A percentile compares a stretch with the other conserved stretches of the same genome.
Evolutionary conservation across 2,113 vertebrate species (phyloP).

Genomic region (Eulacestoma nigropectus): DNA sequence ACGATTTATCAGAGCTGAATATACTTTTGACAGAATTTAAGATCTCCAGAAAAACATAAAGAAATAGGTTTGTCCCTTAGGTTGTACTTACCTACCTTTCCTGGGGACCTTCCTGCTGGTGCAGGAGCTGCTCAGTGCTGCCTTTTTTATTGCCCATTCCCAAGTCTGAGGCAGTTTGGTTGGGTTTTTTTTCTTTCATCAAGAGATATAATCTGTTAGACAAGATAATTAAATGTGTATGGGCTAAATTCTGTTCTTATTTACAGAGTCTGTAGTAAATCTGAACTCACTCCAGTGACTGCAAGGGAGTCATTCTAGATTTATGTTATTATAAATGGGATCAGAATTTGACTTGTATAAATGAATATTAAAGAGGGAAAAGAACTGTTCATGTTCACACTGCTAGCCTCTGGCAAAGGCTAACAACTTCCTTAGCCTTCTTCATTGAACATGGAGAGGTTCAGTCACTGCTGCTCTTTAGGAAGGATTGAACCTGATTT

Average conservation of each 20-base stretch:
- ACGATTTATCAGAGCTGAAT: conserved; percentile 61
- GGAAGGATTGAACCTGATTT: not conserved
- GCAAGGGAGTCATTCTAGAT: not conserved
- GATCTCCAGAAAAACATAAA: conserved; percentile 60
- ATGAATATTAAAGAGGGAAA: conserved; percentile 38
- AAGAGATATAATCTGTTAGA: not conserved
- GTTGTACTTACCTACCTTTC: conserved; percentile 32
- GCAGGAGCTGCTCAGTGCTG: conserved; percentile 7
- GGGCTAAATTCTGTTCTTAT: conserved; percentile 15
- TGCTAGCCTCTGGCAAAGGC: conserved; percentile 2
- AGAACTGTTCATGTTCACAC: not conserved
- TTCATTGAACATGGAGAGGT: not conserved
- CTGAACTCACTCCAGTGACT: conserved; percentile 2
- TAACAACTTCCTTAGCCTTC: not conserved
- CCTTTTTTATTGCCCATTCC: conserved; percentile 41
- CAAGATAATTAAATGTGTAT: conserved; percentile 29
- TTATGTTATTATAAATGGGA: conserved; percentile 45
- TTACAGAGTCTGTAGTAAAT: conserved; percentile 45
- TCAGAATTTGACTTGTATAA: conserved; percentile 43
- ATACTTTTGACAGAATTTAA: conserved; percentile 64
- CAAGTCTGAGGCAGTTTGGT: not conserved
- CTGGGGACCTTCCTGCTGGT: not conserved
- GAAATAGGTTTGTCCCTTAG: conserved; percentile 56
- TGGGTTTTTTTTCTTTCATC: not conserved
- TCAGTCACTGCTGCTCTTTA: not conserved